Conservation (phyloP, 2,888 invertebrate species). For the Eurytoma adleriae region DNA sequence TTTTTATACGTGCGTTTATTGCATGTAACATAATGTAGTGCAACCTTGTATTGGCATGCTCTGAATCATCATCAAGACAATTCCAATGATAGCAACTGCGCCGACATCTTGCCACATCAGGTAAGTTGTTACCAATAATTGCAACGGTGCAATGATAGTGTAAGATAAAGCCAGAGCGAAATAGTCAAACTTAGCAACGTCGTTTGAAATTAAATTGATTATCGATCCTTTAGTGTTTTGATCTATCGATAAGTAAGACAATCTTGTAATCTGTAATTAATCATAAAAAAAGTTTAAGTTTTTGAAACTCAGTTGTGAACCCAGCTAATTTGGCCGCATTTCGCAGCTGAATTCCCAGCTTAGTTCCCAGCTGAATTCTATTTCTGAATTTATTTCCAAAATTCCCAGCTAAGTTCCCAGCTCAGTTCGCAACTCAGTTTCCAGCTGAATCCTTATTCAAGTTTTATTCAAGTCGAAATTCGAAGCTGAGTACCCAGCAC, state of each 20-base stretch:
- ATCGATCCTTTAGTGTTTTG: not conserved
- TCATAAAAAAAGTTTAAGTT: too few relatives aligned
- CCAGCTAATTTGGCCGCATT: too few relatives aligned
- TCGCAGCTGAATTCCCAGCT: too few relatives aligned
- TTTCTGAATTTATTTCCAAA: too few relatives aligned
- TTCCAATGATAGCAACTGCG: not conserved
- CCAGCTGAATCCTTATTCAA: too few relatives aligned
- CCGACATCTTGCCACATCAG: not conserved
- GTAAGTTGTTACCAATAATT: not conserved
- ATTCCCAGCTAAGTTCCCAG: too few relatives aligned
- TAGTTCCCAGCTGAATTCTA: too few relatives aligned
- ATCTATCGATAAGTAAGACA: not conserved
- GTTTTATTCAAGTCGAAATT: too few relatives aligned
- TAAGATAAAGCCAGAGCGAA: not conserved
- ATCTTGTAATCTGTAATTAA: not conserved
- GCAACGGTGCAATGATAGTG: not conserved
- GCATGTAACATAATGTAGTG: not conserved
- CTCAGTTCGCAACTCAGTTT: too few relatives aligned
- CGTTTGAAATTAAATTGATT: not conserved
- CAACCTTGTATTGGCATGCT: not conserved
- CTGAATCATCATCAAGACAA: not conserved
- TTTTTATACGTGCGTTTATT: not conserved
- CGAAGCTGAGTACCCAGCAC: too few relatives aligned
- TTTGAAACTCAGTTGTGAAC: too few relatives aligned
- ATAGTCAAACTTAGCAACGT: not conserved